phyloP scores from a whole-genome alignment of 1,140 invertebrate species.

The Drosophila nannoptera region DNA sequence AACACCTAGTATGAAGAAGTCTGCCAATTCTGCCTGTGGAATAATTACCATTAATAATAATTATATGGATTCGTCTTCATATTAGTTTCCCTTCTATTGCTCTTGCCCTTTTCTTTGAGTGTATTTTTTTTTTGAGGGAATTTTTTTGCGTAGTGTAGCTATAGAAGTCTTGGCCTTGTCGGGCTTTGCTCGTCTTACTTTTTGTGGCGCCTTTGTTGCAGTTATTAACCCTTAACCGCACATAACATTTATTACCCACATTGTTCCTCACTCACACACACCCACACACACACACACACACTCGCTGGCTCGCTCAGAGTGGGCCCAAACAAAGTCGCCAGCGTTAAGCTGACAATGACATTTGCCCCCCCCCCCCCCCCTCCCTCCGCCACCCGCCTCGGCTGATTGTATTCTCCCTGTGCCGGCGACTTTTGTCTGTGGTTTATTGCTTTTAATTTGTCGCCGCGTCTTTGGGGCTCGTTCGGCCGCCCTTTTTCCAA shows the following conservation, averaged over 20 bases:
- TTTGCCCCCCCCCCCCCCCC: constrained; percentile 28
- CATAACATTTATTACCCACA: constrained; percentile 72
- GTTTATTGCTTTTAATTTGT: constrained; percentile 74
- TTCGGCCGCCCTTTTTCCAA: constrained; percentile 32
- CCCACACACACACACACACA: constrained; percentile 8
- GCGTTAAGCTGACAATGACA: constrained; percentile 76
- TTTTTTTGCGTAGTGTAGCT: constrained; percentile 41
- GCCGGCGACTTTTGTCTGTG: constrained; percentile 56
- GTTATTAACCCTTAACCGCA: constrained; percentile 76
- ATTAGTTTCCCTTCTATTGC: background rate
- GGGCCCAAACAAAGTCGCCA: constrained; percentile 43
- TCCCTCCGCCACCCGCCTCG: no score
- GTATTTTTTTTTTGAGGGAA: constrained; percentile 2
- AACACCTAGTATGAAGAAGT: background rate
- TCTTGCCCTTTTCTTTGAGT: background rate
- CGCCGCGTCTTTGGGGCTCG: constrained; percentile 41
- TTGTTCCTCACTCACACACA: constrained; percentile 26
- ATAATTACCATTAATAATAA: no score
- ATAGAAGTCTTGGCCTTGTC: constrained; percentile 60
- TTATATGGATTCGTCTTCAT: background rate
- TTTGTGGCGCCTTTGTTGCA: constrained; percentile 60
- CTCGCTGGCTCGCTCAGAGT: no score
- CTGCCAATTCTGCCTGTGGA: no score
- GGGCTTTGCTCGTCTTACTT: constrained; percentile 47
- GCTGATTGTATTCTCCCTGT: constrained; percentile 59